Evolutionary conservation across 2,888 invertebrate genomes (phyloP).

Genomic region (Morinoia aosen): DNA sequence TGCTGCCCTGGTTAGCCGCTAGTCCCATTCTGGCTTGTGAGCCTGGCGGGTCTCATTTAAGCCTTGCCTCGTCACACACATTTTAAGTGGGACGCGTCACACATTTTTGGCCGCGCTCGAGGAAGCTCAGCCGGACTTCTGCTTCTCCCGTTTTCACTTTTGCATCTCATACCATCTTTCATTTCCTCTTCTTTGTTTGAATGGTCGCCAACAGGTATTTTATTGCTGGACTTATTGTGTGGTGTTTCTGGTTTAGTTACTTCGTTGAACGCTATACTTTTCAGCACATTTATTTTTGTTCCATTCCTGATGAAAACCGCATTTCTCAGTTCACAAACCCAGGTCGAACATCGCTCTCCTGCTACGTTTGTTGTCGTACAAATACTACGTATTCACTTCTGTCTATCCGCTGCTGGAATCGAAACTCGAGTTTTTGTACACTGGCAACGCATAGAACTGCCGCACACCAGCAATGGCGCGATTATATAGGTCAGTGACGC

Average conservation of each 20-base stretch:
- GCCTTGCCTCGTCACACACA: background rate
- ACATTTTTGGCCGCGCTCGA: background rate
- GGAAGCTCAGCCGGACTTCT: background rate
- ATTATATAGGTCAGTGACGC: background rate
- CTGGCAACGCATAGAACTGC: background rate
- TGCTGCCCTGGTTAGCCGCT: too few relatives aligned
- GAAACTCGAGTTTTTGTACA: background rate
- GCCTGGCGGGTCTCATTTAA: background rate
- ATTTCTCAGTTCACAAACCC: too few relatives aligned
- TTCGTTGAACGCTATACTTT: too few relatives aligned
- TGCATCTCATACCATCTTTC: too few relatives aligned
- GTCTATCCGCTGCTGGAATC: background rate
- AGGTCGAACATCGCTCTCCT: too few relatives aligned
- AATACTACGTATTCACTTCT: background rate
- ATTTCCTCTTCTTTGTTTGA: too few relatives aligned
- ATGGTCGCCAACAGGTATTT: too few relatives aligned
- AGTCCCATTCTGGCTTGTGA: background rate
- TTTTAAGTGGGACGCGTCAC: background rate
- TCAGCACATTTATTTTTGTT: too few relatives aligned
- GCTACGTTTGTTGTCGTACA: too few relatives aligned
- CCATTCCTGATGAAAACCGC: too few relatives aligned
- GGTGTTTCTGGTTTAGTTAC: too few relatives aligned
- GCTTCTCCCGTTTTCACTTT: background rate
- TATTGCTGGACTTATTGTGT: too few relatives aligned
- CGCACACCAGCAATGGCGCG: background rate